Evolutionary conservation across 2,797 vertebrate genomes (phyloP), one percentile per base, ranked within the genome.

Genomic region (Menidia menidia): DNA sequence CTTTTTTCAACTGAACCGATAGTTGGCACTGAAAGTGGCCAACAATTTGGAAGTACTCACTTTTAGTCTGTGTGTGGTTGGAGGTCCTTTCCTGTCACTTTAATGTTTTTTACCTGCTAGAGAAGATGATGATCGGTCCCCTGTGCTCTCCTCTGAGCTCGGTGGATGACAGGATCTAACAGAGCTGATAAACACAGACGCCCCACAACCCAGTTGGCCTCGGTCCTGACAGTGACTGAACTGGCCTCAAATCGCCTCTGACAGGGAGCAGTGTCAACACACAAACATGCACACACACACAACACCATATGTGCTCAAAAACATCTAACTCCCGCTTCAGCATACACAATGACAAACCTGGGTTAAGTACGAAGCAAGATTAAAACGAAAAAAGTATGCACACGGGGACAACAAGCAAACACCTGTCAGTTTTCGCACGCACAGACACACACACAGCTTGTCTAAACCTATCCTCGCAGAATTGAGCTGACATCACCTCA

Each of bases 201-300:
- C 84, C 87, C 74, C 76, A 60, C 87, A 85, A 88, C 84, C 87
- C 79, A 69, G 75, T 74, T 82, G 85, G 88, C 90, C 88, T 87
- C 77, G 61, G 86, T 80, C 74, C 72, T 93, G 94, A 94, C 92
- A 94, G 89, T 94, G 92, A 94, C 89, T 92, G 93, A 95, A 93
- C 89, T 88, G 89, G 87, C 88, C 90, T 89, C 90, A 91, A 93
- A 95, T 93, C 89, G 80, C 89, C 90, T 92, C 60, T 94, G 93
- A 95, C 94, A 94, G 88, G 77, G 52, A 87, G 71, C 82, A 64
- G 83, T 84, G 84, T 86, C 87, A 88, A 91, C 78, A 85, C 75
- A 64, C 61, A 72, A 62, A 80, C 33, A 71, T 13, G 68, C 43
- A 31, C 35, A 62, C 35, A 62, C 35, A 75, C 30, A 68, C 13